Conservation (phyloP, 2,113 vertebrate species). For the Benitochromis conjunctus region DNA sequence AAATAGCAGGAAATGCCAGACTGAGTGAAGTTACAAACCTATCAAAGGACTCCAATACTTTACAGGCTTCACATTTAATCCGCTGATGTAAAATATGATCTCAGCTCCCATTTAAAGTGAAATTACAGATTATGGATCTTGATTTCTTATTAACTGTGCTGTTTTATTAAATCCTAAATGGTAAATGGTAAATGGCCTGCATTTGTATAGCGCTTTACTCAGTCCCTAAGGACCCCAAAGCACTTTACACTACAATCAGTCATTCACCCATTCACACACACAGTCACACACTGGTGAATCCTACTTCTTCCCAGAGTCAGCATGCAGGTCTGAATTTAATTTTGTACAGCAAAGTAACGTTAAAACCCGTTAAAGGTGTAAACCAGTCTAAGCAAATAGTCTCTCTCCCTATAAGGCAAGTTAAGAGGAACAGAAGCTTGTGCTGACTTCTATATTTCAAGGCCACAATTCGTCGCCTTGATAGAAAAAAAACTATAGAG, state of each 20-base stretch:
- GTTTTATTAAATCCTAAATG: not conserved
- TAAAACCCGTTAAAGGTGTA: not conserved
- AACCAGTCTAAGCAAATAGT: not conserved
- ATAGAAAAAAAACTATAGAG: not conserved
- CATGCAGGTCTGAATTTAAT: not conserved
- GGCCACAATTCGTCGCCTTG: not conserved
- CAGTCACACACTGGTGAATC: too few species aligned
- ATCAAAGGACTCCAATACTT: not conserved
- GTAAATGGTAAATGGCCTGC: too few species aligned
- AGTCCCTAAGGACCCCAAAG: too few species aligned
- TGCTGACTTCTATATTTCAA: constrained; percentile 14
- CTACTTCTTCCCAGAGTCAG: not conserved
- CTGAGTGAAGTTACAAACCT: not conserved
- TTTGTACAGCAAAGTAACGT: not conserved
- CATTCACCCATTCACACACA: too few species aligned
- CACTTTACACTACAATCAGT: too few species aligned
- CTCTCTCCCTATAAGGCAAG: not conserved
- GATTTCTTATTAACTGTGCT: not conserved
- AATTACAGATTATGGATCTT: not conserved
- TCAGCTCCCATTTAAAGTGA: not conserved
- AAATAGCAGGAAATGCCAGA: not conserved
- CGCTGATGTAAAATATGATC: not conserved
- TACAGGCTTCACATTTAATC: not conserved
- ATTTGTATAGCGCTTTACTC: too few species aligned
- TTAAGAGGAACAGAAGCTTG: not conserved